A percentile compares a stretch with the other conserved stretches of the same genome.
phyloP scores from a whole-genome alignment of 2,113 vertebrate genomes.

The Loxodonta africana region DNA sequence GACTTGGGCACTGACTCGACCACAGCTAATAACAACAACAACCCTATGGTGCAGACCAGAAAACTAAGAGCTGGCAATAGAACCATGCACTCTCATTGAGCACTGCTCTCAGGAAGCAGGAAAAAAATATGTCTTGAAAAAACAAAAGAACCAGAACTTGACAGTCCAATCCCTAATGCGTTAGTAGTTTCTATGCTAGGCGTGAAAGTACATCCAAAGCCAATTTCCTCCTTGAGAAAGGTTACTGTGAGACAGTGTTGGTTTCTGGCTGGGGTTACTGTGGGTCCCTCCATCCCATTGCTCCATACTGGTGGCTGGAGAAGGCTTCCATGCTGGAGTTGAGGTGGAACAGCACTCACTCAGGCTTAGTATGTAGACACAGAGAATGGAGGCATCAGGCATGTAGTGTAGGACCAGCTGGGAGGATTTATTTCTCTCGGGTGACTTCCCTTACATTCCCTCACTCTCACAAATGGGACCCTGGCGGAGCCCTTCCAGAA shows the following conservation, averaged over 20 bases:
- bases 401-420: not conserved
- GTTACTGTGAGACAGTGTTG: not conserved
- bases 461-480: not conserved
- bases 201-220: not conserved
- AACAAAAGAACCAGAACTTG: not conserved
- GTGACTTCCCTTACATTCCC: not conserved
- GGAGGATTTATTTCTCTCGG: not conserved
- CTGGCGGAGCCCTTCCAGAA: no score
- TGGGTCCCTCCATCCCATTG: rapidly evolving
- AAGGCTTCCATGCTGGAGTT: not conserved
- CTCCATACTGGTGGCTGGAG: not conserved
- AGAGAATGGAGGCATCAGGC: not conserved
- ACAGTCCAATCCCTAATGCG: not conserved
- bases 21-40: no score
- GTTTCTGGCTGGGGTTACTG: not conserved
- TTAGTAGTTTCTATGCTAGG: not conserved
- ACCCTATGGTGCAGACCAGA: not conserved
- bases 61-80: not conserved
- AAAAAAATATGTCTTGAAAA: not conserved
- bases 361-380: not conserved
- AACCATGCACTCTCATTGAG: not conserved
- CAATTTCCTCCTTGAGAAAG: not conserved
- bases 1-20: no score
- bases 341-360: not conserved
- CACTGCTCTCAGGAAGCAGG: not conserved